phyloP scores from a whole-genome alignment of 2,888 invertebrate species.

The Habroteleia sp. region DNA sequence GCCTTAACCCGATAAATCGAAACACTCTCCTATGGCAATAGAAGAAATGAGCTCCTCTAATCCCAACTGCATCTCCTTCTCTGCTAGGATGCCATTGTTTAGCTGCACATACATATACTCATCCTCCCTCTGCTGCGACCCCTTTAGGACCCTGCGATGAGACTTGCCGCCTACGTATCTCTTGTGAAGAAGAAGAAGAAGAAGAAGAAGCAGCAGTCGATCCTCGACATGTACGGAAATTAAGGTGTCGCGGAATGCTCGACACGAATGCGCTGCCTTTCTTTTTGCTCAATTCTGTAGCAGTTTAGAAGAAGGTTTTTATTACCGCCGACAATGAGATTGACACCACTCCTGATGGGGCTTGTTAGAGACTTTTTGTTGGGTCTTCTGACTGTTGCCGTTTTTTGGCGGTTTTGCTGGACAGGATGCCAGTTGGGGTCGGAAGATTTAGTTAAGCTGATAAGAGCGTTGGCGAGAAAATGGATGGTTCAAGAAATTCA shows the following conservation, averaged over 20 bases:
- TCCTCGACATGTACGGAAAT: constrained; percentile 60
- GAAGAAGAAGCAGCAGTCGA: too few species aligned
- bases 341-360: constrained; percentile 51
- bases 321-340: constrained; percentile 56
- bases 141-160: constrained; percentile 40
- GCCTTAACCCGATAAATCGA: constrained; percentile 62
- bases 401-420: constrained; percentile 36
- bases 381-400: constrained; percentile 36
- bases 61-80: constrained; percentile 59
- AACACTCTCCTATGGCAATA: constrained; percentile 62
- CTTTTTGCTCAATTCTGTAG: constrained; percentile 26
- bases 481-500: constrained; percentile 26
- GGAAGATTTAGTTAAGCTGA: constrained; percentile 39
- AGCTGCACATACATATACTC: constrained; percentile 43
- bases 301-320: constrained; percentile 27
- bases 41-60: constrained; percentile 65
- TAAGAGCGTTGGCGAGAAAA: constrained; percentile 10
- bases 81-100: constrained; percentile 52
- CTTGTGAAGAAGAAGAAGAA: constrained; percentile 22
- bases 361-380: constrained; percentile 58
- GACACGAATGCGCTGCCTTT: constrained; percentile 48
- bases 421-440: not conserved
- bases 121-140: constrained; percentile 21
- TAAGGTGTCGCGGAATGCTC: constrained; percentile 63
- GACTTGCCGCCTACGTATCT: constrained; percentile 30